Evolutionary conservation across 2,888 invertebrate species (phyloP), one percentile per base, ranked within the genome.

Genomic region (Pantelozetes paolii): DNA sequence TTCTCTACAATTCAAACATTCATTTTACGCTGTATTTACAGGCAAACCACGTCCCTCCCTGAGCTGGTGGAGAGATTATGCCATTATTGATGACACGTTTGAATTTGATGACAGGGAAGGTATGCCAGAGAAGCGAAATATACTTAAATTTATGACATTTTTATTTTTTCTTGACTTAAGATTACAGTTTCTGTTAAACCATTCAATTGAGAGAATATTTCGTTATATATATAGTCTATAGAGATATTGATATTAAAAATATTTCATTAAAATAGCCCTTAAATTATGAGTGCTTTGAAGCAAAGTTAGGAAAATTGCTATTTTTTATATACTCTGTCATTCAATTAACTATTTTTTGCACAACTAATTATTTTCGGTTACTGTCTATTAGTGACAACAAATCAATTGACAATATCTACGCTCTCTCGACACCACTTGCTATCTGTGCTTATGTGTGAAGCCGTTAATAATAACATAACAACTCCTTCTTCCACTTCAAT

Each of bases 401-500:
- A 69, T 45, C 42, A 69, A 69, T 45, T 72, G 45, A 45, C 36
- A 45, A 62, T 72, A 62, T 72, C 57, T 72, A 62, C 72, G n/a
- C 62, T 76, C n/a, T 57, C 74, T n/a, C 57, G 78, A 18, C 64
- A 75, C 42, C 76, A 78, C 71, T 74, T 78, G 54, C 72, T 77
- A 26, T 76, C 78, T 45, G 73, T 76, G 15, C 75, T 78, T 71
- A 77, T 77, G 18, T 78, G 78, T 36, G 78, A 78, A 64, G 78
- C 78, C 11, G 45, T 76, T 59, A 78, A 78, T 74, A 78, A 77
- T 71, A 78, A 78, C 59, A 75, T 78, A 42, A 78, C 78, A 15
- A 74, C 74, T 13, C 77, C 78, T 28, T 69, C 75, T 13, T 88
- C 89, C 79, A 90, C 89, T 83, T 87, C 89, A 78, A 87, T 91